Conservation (phyloP, 2,113 vertebrate species). For the Castor canadensis region DNA sequence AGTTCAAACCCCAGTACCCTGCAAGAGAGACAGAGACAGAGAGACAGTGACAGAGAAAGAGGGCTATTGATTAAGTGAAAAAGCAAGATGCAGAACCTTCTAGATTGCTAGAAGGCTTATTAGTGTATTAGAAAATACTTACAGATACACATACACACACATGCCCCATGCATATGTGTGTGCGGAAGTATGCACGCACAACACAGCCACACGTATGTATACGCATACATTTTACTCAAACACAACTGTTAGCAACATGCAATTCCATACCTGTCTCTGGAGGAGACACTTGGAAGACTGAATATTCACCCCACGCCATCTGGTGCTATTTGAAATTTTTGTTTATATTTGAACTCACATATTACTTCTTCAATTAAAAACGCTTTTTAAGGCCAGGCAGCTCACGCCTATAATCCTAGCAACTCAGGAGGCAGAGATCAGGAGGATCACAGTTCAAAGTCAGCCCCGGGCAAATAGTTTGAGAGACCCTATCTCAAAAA, state of each 20-base stretch:
- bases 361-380: not conserved
- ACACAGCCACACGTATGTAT: not conserved
- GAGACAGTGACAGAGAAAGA: no score
- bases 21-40: no score
- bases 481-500: no score
- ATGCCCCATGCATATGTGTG: fast-evolving
- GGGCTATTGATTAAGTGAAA: not conserved
- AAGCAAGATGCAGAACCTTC: not conserved
- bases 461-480: no score
- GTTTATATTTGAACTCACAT: not conserved
- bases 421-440: no score
- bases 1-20: no score
- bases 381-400: no score
- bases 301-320: not conserved
- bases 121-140: not conserved
- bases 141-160: not conserved
- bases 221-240: not conserved
- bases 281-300: not conserved
- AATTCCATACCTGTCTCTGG: not conserved
- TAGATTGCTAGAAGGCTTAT: not conserved
- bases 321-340: not conserved
- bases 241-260: not conserved
- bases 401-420: no score
- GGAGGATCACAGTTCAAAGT: no score
- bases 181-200: not conserved